Evolutionary conservation across 2,113 vertebrate genomes (phyloP).

Genomic region (Peromyscus polionotus): DNA sequence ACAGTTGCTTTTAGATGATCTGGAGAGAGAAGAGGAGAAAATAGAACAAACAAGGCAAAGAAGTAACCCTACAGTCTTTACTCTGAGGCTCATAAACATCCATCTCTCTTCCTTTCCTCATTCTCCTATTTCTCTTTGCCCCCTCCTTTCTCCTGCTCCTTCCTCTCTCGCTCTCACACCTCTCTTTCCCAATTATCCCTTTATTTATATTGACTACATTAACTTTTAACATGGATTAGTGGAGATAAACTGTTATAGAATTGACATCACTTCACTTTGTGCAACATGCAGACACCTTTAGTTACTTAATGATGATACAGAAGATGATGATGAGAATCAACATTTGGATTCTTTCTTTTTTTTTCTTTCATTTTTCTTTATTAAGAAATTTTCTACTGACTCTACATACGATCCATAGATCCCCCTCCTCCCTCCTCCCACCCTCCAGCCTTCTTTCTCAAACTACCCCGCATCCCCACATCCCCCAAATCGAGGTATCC

Average conservation of each 20-base stretch:
- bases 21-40: constrained; percentile 38
- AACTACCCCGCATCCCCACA: too few relatives aligned
- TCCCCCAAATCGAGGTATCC: too few relatives aligned
- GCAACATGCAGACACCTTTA: not conserved
- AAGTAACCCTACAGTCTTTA: not conserved
- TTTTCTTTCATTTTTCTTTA: too few relatives aligned
- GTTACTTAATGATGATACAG: not conserved
- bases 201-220: not conserved
- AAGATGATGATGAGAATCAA: not conserved
- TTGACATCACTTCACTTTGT: not conserved
- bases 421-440: too few relatives aligned
- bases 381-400: too few relatives aligned
- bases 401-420: too few relatives aligned
- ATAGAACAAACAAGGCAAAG: not conserved
- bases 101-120: not conserved
- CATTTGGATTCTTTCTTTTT: not conserved
- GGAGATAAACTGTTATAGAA: not conserved
- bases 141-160: not conserved
- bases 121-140: too few relatives aligned
- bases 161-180: not conserved
- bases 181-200: not conserved
- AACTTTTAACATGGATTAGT: not conserved
- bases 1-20: constrained; percentile 23
- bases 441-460: too few relatives aligned
- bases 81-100: not conserved